Conservation (phyloP, 2,113 vertebrate genomes). For the Pao palembangensis region DNA sequence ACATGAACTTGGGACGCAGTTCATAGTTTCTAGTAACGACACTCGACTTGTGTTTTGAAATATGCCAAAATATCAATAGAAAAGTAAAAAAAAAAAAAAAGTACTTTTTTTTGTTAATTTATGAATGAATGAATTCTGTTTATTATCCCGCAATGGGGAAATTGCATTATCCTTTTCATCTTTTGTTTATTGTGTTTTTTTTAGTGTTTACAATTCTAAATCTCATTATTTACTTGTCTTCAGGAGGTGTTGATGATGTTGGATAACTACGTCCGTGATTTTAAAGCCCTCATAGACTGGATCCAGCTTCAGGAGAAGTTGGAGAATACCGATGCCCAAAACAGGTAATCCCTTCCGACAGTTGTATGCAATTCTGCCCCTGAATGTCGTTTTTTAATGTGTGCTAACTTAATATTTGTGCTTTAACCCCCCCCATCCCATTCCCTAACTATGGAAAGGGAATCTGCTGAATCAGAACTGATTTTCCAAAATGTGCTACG, state of each 20-base stretch:
- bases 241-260: conserved; percentile 99
- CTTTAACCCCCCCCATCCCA: no score
- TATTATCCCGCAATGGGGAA: no score
- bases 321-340: conserved; percentile 97
- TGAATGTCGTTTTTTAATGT: not conserved
- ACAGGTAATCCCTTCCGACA: conserved; percentile 79
- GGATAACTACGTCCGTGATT: conserved; percentile 97
- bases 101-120: no score
- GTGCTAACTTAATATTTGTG: no score
- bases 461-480: not conserved
- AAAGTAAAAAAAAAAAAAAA: no score
- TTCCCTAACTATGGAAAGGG: no score
- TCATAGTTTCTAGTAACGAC: no score
- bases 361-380: not conserved
- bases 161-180: no score
- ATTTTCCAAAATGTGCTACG: conserved; percentile 23
- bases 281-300: conserved; percentile 98
- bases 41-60: no score
- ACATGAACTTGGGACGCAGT: not conserved
- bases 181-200: not conserved
- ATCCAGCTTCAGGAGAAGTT: conserved; percentile 98
- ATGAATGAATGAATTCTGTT: no score
- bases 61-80: no score
- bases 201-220: not conserved
- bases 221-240: not conserved